Percentiles rank a stretch among this genome's conserved stretches.
Evolutionary conservation across 2,113 vertebrate genomes (phyloP).

Genomic region (Hippotragus niger): DNA sequence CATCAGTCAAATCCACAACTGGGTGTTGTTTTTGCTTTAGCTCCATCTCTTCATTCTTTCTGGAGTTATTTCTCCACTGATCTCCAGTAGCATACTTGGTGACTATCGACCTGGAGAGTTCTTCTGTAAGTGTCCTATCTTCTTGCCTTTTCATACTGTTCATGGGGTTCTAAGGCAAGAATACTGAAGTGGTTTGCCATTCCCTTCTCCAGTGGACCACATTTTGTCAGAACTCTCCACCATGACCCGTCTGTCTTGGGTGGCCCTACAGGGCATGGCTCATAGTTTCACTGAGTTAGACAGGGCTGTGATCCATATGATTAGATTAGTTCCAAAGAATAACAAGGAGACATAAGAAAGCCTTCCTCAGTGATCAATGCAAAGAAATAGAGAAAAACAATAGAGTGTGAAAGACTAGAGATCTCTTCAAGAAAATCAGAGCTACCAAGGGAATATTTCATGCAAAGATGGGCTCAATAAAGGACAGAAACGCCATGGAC

Average conservation of each 20-base stretch:
- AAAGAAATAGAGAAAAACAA: not conserved
- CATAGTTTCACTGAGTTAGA: not conserved
- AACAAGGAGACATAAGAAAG: not conserved
- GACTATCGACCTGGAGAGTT: not conserved
- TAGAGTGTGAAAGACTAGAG: not conserved
- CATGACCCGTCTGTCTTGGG: not conserved
- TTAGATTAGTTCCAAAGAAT: not conserved
- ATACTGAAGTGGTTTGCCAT: not conserved
- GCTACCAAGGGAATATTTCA: not conserved
- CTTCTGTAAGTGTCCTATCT: not conserved
- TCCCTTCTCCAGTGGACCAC: not conserved
- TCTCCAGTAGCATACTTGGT: not conserved
- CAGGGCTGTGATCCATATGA: not conserved
- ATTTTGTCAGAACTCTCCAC: not conserved
- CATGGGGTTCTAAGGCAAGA: not conserved
- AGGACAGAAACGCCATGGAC: not conserved
- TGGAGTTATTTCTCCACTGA: not conserved
- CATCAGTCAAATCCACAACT: not conserved
- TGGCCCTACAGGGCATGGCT: not conserved
- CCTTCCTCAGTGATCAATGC: not conserved
- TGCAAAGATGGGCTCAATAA: not conserved
- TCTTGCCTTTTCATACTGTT: not conserved
- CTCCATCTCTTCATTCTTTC: not conserved
- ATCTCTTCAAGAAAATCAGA: not conserved
- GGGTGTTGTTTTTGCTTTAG: not conserved